These are phyloP conservation scores for Plebejus melissa DNA, from an alignment of 2,888 invertebrate species.

Conservation along the genomic window DNA sequence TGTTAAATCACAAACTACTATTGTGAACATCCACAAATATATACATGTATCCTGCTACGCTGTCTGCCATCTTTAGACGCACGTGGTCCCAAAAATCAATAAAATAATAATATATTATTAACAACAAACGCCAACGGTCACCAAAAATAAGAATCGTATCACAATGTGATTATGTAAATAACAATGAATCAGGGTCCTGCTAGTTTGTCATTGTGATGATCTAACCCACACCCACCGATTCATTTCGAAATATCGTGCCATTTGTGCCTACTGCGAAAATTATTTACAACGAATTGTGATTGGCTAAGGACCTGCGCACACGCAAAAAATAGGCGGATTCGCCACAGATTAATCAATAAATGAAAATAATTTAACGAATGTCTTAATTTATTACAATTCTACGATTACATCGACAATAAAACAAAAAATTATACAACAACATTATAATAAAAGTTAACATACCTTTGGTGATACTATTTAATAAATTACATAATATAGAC, in stretches of 20 bases:
- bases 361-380: no score
- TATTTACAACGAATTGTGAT: not conserved
- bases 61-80: not conserved
- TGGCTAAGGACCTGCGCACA: conserved; percentile 1
- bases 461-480: no score
- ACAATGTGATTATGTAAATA: conserved; percentile 1
- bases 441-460: no score
- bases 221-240: conserved; percentile 15
- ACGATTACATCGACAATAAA: no score
- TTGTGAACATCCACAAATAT: not conserved
- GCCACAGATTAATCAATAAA: no score
- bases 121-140: conserved; percentile 1
- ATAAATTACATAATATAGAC: no score
- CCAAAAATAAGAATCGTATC: not conserved
- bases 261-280: conserved; percentile 13
- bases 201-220: conserved; percentile 19
- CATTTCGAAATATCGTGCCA: conserved; percentile 20
- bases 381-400: no score
- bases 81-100: not conserved
- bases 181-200: conserved; percentile 16
- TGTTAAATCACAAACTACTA: not conserved
- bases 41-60: not conserved
- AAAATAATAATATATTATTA: not conserved
- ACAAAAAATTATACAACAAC: no score
- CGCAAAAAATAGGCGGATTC: not conserved